Percentiles rank a stretch among this genome's conserved stretches.
Evolutionary conservation across 2,113 vertebrate species (phyloP).

Genomic region (Puntigrus tetrazona): DNA sequence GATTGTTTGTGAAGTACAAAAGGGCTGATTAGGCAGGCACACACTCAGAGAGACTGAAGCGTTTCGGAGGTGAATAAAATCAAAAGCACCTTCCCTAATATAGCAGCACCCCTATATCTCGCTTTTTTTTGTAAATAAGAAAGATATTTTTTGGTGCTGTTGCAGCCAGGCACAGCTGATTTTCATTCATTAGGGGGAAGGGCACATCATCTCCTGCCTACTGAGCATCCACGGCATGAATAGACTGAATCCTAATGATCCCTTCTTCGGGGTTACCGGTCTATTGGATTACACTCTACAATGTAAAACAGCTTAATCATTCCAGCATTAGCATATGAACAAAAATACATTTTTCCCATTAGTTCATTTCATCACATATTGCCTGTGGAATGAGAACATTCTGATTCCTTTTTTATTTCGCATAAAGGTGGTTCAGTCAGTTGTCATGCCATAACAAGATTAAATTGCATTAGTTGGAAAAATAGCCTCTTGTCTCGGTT

Average conservation of each 20-base stretch:
- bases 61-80: background rate
- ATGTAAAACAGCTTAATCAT: slow-evolving; percentile 56
- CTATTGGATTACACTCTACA: slow-evolving; percentile 48
- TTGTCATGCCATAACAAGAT: background rate
- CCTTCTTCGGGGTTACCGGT: slow-evolving; percentile 38
- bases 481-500: background rate
- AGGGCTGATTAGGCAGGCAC: slow-evolving; percentile 1
- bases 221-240: slow-evolving; percentile 20
- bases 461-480: background rate
- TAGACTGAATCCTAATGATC: slow-evolving; percentile 40
- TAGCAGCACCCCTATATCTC: background rate
- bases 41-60: background rate
- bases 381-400: slow-evolving; percentile 5
- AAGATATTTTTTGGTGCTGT: background rate
- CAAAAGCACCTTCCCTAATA: background rate
- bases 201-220: slow-evolving; percentile 26
- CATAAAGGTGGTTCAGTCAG: background rate
- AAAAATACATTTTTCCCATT: slow-evolving; percentile 20
- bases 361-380: slow-evolving; percentile 39
- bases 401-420: background rate
- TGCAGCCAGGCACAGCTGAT: background rate
- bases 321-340: slow-evolving; percentile 44
- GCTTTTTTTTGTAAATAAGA: background rate
- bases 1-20: slow-evolving; percentile 45
- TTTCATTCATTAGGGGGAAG: slow-evolving; percentile 15